These are phyloP conservation scores for Daptonema setosum DNA, from an alignment of 2,888 invertebrate genomes.

Conservation along the genomic window DNA sequence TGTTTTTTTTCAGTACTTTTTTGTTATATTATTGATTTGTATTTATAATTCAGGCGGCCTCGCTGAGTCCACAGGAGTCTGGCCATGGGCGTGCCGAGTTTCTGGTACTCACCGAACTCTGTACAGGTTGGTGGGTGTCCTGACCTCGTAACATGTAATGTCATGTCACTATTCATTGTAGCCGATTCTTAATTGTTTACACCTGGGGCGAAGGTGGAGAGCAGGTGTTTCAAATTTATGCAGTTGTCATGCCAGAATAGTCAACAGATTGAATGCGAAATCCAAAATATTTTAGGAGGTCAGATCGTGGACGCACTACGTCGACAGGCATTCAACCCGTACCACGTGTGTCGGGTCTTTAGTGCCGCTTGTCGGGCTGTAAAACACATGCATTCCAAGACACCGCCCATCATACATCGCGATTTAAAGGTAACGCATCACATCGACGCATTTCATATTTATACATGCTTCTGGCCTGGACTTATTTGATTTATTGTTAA, in stretches of 20 bases:
- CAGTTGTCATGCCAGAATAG: background rate
- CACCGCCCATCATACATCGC: conserved; percentile 72
- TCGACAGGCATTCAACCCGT: conserved; percentile 22
- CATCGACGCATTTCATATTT: no score
- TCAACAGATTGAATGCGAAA: background rate
- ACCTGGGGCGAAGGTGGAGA: background rate
- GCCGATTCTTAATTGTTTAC: background rate
- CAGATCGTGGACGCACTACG: conserved; percentile 28
- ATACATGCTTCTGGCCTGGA: background rate
- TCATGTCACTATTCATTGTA: background rate
- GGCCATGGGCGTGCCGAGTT: conserved; percentile 66
- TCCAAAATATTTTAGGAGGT: conserved; percentile 18
- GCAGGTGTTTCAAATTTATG: no score
- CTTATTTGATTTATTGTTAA: background rate
- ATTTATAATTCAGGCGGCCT: conserved; percentile 58
- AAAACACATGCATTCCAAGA: conserved; percentile 72
- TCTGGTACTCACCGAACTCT: conserved; percentile 71
- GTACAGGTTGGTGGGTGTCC: conserved; percentile 42
- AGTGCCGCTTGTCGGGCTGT: conserved; percentile 75
- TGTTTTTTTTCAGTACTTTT: no score
- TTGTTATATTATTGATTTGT: no score
- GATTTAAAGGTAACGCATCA: conserved; percentile 74
- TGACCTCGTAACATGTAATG: background rate
- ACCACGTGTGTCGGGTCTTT: conserved; percentile 48
- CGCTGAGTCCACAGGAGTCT: conserved; percentile 54